A percentile compares a stretch with the other conserved stretches of the same genome.
Evolutionary conservation across 1,140 invertebrate genomes (phyloP).

Genomic region (Melitaea cinxia): DNA sequence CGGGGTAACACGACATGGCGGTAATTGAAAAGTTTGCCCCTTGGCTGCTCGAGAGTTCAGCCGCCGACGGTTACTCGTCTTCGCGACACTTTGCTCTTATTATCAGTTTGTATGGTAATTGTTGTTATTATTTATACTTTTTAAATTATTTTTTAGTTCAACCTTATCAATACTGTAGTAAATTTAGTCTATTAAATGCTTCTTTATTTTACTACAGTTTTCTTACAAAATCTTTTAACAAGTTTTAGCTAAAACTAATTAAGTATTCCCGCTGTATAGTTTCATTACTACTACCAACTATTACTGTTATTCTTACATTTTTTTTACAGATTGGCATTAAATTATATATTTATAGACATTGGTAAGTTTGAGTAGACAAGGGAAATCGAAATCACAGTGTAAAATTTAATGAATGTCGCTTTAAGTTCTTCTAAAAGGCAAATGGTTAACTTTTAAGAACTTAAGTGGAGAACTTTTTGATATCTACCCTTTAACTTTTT

Average conservation of each 20-base stretch:
- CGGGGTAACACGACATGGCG: conserved; percentile 81
- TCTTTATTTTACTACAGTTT: no score
- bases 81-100: conserved; percentile 56
- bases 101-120: conserved; percentile 53
- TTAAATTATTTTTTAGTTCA: not conserved
- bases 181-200: no score
- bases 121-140: conserved; percentile 19
- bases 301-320: no score
- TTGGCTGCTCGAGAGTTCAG: conserved; percentile 49
- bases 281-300: no score
- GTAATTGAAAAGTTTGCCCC: conserved; percentile 83
- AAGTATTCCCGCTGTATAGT: no score
- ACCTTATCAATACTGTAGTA: not conserved
- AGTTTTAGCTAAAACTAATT: no score
- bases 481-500: conserved; percentile 62
- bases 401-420: conserved; percentile 1
- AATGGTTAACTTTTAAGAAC: conserved; percentile 57
- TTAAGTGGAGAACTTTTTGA: conserved; percentile 53
- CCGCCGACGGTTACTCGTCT: conserved; percentile 42
- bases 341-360: not conserved
- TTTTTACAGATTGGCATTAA: no score
- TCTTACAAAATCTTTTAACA: no score
- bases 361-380: not conserved
- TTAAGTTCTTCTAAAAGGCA: conserved; percentile 36
- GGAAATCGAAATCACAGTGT: conserved; percentile 11